Conservation (phyloP, 2,888 invertebrate genomes). For the Brenthis daphne region DNA sequence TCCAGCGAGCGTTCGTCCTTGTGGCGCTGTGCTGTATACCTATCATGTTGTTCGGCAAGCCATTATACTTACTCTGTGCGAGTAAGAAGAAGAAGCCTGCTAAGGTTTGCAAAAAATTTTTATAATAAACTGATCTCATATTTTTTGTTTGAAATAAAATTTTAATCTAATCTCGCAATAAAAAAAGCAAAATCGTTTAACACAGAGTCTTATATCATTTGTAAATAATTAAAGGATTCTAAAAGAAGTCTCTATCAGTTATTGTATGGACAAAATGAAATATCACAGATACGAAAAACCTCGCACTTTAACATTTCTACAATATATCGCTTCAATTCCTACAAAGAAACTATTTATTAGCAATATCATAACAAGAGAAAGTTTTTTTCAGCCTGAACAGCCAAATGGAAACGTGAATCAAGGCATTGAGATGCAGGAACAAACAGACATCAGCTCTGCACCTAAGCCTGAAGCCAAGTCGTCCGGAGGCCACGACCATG, state of each 20-base stretch:
- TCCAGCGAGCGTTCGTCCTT: slow-evolving; percentile 91
- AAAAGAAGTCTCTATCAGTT: no score
- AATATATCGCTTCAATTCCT: no score
- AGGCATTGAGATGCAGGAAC: slow-evolving; percentile 85
- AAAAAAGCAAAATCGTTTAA: no score
- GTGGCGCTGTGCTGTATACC: slow-evolving; percentile 93
- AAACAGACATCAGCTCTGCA: slow-evolving; percentile 61
- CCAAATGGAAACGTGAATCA: slow-evolving; percentile 85
- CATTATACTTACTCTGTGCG: slow-evolving; percentile 86
- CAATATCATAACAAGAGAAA: neutral
- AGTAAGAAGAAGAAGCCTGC: slow-evolving; percentile 59
- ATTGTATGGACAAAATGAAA: no score
- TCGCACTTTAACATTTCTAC: no score
- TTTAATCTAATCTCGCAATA: no score
- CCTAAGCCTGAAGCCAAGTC: slow-evolving; percentile 47
- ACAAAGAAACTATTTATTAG: neutral
- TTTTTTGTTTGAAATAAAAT: no score
- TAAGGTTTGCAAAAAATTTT: slow-evolving; percentile 52
- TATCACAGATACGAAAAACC: no score
- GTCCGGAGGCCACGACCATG: slow-evolving; percentile 57
- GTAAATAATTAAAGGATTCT: no score
- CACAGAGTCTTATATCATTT: no score
- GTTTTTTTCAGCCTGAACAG: slow-evolving; percentile 59
- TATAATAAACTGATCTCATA: no score
- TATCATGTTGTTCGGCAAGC: slow-evolving; percentile 96